These are phyloP conservation scores for Saccostrea cuccullata DNA, from an alignment of 1,140 invertebrate genomes.

Conservation along the genomic window DNA sequence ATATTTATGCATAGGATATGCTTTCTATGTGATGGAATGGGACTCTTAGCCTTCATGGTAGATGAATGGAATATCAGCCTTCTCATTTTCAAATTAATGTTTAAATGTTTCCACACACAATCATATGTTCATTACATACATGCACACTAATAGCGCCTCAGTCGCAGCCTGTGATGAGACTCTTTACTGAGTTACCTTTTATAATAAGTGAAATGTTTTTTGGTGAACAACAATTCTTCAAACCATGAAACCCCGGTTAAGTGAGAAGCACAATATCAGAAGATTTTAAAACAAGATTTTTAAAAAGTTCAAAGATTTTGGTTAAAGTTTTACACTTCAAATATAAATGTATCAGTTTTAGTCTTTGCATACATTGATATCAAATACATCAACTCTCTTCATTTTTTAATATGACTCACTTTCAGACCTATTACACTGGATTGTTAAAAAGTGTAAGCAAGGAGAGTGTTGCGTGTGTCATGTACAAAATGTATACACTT, in stretches of 20 bases:
- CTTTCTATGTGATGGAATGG: neutral
- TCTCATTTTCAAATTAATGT: neutral
- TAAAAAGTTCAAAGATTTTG: neutral
- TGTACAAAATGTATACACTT: neutral
- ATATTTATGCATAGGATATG: neutral
- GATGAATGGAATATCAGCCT: neutral
- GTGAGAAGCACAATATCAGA: no score
- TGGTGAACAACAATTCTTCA: no score
- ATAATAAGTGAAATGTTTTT: no score
- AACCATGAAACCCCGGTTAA: no score
- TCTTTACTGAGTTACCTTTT: no score
- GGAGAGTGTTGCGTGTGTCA: neutral
- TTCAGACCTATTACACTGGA: constrained; percentile 55
- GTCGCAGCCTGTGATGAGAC: no score
- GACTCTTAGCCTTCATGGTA: neutral
- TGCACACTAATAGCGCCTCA: no score
- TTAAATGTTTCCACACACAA: no score
- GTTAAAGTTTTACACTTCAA: neutral
- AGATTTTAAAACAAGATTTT: neutral
- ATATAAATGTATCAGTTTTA: no score
- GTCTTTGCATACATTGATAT: no score
- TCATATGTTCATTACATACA: no score
- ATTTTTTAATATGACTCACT: constrained; percentile 18
- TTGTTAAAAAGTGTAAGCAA: constrained; percentile 59
- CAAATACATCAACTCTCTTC: no score